These are phyloP conservation scores for Slavum lentiscoides DNA, from an alignment of 2,888 invertebrate genomes.

Conservation along the genomic window DNA sequence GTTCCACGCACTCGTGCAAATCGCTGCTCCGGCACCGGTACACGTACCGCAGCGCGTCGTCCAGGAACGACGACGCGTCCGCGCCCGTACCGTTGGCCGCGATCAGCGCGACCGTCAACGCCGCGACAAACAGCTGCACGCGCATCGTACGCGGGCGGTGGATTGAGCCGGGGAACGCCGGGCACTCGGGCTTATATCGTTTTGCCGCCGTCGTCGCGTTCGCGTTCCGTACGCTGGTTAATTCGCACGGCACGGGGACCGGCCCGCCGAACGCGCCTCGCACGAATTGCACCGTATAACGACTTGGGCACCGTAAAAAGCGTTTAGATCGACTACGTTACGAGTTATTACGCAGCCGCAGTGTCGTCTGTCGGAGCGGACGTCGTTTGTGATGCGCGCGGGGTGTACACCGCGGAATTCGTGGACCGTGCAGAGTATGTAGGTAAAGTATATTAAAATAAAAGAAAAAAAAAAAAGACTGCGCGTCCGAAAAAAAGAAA, in stretches of 20 bases:
- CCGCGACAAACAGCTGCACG: background rate
- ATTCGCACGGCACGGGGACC: background rate
- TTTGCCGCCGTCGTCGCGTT: background rate
- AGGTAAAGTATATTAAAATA: background rate
- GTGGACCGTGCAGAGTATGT: background rate
- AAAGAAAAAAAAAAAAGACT: no score
- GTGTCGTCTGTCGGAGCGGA: background rate
- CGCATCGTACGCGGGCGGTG: slow-evolving; percentile 1
- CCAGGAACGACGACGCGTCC: background rate
- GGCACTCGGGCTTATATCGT: background rate
- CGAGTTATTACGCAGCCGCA: background rate
- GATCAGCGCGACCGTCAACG: background rate
- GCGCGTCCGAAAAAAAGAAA: no score
- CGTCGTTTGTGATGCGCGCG: background rate
- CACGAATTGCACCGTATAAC: background rate
- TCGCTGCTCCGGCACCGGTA: background rate
- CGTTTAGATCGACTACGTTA: slow-evolving; percentile 37
- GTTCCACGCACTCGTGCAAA: background rate
- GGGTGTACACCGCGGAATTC: slow-evolving; percentile 24
- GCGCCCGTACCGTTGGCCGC: background rate
- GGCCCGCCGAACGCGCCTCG: background rate
- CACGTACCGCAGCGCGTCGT: background rate
- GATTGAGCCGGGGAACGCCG: background rate
- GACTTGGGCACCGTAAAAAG: background rate
- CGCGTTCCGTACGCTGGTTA: background rate